Evolutionary conservation across 92 coral and sea anemone genomes (phyloP).

Genomic region (Palythoa grandis): DNA sequence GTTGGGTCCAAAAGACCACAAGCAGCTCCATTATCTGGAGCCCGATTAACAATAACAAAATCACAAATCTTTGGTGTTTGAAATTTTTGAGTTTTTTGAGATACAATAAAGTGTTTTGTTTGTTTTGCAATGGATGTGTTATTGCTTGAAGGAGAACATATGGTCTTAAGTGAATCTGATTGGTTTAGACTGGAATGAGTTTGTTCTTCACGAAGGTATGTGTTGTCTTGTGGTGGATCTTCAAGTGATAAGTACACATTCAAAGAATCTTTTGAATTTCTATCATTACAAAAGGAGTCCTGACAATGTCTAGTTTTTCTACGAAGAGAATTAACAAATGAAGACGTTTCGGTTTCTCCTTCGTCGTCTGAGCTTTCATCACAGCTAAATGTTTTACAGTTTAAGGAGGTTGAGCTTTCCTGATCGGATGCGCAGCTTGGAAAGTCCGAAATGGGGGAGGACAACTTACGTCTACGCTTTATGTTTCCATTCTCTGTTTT

Average conservation of each 20-base stretch:
- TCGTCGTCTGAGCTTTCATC: constrained; percentile 52
- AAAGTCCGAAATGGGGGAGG: constrained; percentile 41
- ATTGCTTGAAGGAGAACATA: neutral
- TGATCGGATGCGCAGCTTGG: constrained; percentile 47
- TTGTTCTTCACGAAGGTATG: neutral
- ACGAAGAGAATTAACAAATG: constrained; percentile 18
- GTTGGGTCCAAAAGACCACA: constrained; percentile 1
- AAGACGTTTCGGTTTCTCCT: neutral
- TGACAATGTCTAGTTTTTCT: neutral
- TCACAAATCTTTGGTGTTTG: neutral
- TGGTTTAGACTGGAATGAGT: neutral
- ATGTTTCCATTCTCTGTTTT: constrained; percentile 29
- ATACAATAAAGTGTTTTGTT: neutral
- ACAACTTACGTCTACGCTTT: constrained; percentile 31
- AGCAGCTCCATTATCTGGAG: constrained; percentile 3
- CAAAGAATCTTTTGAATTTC: constrained; percentile 6
- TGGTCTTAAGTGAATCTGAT: neutral
- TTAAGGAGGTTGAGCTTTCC: constrained; percentile 30
- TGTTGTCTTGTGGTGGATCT: constrained; percentile 13
- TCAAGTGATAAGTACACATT: constrained; percentile 14
- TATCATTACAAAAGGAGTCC: neutral
- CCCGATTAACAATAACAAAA: constrained; percentile 29
- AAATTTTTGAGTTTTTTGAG: neutral
- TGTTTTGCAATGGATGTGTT: neutral
- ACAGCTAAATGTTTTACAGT: constrained; percentile 43